Base-by-base conservation (phyloP, 2,113 vertebrate genomes). In the Recurvirostra avosetta region DNA sequence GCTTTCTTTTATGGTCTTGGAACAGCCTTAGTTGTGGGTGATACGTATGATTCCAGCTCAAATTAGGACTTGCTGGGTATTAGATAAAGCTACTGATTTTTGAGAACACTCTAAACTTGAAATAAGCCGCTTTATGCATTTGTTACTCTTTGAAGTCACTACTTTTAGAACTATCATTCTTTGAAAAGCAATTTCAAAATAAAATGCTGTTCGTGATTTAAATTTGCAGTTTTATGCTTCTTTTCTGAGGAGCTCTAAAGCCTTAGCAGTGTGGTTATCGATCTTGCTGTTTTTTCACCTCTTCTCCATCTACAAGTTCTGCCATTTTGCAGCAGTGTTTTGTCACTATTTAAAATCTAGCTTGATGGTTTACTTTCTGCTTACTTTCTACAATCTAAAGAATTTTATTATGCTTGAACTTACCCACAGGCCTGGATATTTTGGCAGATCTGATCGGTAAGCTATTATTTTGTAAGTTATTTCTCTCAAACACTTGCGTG, bases 41-140 rank as follows among this genome's bases (percentile, higher is more conserved):
- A 72, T 73, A 11, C 2, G 15, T 67, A 25, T 47, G 36, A 72
- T 65, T 82, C 52, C 45, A 49, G 36, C 50, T 70, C 79, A 40
- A 30, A 84, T 59, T 29, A 78, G 16, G 32, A 59, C 72, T 63
- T 80, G 38, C 34, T 79, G 73, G 36, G 6, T 55, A 45, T 92
- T 93, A 90, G 78, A 63, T 83, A 83, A 94, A 91, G 66, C 73
- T 92, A 11, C 77, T 76, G 84, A 62, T 94, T 91, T 88, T 78
- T 88, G 50, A 94, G 79, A 94, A 23, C 52, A 70, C 19, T 78
- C 75, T 75, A n/a, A 84, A 73, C 26, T 82, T 78, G 45, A 97
- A 90, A 52, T 41, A 68, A 63, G 6, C 86, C 66, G 75, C 38
- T 77, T 77, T 80, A 18, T 41, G 10, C 34, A 63, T 92, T 94